Evolutionary conservation across 2,113 vertebrate genomes (phyloP), one percentile per base, ranked within the genome.

Genomic region (Xenotilapia caudafasciata): DNA sequence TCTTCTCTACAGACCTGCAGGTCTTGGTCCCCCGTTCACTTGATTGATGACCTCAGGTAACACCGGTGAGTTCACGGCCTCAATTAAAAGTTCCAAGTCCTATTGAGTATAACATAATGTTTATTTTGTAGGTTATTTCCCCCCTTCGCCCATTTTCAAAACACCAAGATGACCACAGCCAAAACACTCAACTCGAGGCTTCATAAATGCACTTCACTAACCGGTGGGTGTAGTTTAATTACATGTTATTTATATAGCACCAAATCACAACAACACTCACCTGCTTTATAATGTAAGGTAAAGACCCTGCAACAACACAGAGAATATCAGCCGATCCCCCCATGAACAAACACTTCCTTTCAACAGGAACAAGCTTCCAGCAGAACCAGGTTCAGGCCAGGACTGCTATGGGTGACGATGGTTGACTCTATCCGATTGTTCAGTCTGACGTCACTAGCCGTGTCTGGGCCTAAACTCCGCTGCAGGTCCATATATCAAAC

Each of bases 191-290:
- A 17, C 42, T 77, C 2, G 6, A 77, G 45, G 70, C 70, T 49
- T 77, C 70, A 77, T 28, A 4, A 31, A 17, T 0, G 42, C 1
- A 70, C 23, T 77, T 75, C 70, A 13, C 26, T 6, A 77, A 49
- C 26, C 2, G 2, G 3, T 49, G 4, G 9, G 10, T 73, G 60
- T 65, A 65, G 1, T 38, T 65, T 21, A 13, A 65, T 38, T 3
- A n/a, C 0, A n/a, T 0, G 0, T n/a, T 7, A 65, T 38, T 65
- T 65, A 65, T 65, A 65, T 65, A 38, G 33, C 33, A 65, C 19
- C 33, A 65, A 5, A 21, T 65, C 33, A 21, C 60, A 38, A 65
- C 60, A 13, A 65, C 10, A 38, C 33, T 65, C 33, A 5, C 6
- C 33, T 65, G 6, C 10, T 38, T 38, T 65, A 38, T 8, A 21